A percentile compares a stretch with the other conserved stretches of the same genome.
phyloP scores from a whole-genome alignment of 2,888 invertebrate genomes.

The Carabus problematicus region DNA sequence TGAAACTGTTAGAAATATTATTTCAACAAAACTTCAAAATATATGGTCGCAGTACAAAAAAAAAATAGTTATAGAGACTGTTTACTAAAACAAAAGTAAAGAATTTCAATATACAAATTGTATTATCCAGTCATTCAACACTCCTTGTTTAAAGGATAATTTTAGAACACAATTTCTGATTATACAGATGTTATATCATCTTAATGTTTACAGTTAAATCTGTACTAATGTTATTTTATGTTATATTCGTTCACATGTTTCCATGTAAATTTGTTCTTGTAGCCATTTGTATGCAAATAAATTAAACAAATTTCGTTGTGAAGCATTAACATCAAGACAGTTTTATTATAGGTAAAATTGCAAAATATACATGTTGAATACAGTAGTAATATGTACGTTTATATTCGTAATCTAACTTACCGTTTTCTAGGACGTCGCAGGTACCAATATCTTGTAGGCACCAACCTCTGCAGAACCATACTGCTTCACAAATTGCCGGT shows the following conservation, averaged over 20 bases:
- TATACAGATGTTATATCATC: not conserved
- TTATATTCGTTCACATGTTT: not conserved
- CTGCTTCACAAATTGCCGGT: slow-evolving; percentile 44
- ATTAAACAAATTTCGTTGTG: not conserved
- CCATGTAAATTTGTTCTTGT: not conserved
- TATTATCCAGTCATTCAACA: not conserved
- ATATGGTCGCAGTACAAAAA: no score
- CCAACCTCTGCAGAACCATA: slow-evolving; percentile 58
- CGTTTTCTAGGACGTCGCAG: slow-evolving; percentile 54
- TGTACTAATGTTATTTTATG: not conserved
- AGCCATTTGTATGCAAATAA: not conserved
- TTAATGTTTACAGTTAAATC: not conserved
- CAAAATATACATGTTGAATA: not conserved
- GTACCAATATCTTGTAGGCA: slow-evolving; percentile 57
- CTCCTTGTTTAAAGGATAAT: not conserved
- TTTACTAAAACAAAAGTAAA: no score
- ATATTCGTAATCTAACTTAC: slow-evolving; percentile 50
- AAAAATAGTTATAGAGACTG: no score
- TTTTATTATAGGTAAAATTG: not conserved
- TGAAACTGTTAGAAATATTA: not conserved
- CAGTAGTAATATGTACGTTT: not conserved
- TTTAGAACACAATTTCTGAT: not conserved
- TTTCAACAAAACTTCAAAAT: no score
- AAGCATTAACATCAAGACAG: not conserved
- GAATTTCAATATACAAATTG: not conserved